Evolutionary conservation across 2,113 vertebrate species (phyloP).

Genomic region (Nerophis lumbriciformis): DNA sequence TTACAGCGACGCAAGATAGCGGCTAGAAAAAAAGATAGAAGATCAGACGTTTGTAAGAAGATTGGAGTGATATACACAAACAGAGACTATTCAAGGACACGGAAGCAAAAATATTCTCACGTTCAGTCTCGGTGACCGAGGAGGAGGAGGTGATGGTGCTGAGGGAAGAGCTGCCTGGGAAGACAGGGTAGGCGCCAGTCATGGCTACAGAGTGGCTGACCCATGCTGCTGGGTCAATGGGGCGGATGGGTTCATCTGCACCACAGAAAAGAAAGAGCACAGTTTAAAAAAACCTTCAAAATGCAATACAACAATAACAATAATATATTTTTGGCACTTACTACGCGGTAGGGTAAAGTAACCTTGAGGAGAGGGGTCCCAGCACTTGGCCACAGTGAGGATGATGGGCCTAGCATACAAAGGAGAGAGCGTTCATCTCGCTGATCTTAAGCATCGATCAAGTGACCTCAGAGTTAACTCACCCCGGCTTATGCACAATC

Average conservation of each 20-base stretch:
- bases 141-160: slow-evolving; percentile 82
- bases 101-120: slow-evolving; percentile 46
- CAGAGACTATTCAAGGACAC: background rate
- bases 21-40: background rate
- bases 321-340: slow-evolving; percentile 54
- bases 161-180: slow-evolving; percentile 81
- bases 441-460: background rate
- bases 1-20: slow-evolving; percentile 9
- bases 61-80: background rate
- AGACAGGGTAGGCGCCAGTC: slow-evolving; percentile 79
- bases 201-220: slow-evolving; percentile 83
- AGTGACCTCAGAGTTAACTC: slow-evolving; percentile 26
- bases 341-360: slow-evolving; percentile 88
- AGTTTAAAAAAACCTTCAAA: background rate
- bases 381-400: slow-evolving; percentile 88
- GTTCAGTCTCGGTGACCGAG: slow-evolving; percentile 79
- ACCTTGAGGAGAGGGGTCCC: slow-evolving; percentile 86
- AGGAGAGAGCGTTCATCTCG: background rate
- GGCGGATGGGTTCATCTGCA: slow-evolving; percentile 83
- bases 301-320: background rate
- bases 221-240: slow-evolving; percentile 86
- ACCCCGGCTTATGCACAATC: slow-evolving; percentile 88
- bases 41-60: slow-evolving; percentile 3
- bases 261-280: background rate
- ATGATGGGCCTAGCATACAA: slow-evolving; percentile 77